phyloP scores from a whole-genome alignment of 2,797 vertebrate species.

The Pygocentrus nattereri region DNA sequence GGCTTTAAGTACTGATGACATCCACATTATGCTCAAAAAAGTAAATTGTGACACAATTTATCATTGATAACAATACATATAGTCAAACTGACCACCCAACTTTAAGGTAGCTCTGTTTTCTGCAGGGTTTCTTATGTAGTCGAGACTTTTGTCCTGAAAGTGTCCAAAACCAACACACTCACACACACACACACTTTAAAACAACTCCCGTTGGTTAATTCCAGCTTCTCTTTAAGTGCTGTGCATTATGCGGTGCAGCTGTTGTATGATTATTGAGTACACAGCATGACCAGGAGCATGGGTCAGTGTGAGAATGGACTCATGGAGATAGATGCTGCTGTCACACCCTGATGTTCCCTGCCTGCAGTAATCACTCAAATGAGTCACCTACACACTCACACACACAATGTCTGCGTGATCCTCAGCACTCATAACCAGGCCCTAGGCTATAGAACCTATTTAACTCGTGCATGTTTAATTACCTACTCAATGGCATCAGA shows the following conservation, averaged over 20 bases:
- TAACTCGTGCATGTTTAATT: constrained; percentile 48
- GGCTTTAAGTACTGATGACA: too few relatives aligned
- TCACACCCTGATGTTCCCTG: constrained; percentile 40
- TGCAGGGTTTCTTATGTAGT: neutral
- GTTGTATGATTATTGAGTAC: constrained; percentile 47
- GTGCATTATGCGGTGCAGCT: constrained; percentile 48
- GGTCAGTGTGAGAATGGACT: constrained; percentile 46
- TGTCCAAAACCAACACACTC: neutral
- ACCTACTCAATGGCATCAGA: constrained; percentile 23
- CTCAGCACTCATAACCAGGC: constrained; percentile 35
- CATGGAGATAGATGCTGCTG: constrained; percentile 45
- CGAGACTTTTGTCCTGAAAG: neutral
- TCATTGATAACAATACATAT: too few relatives aligned
- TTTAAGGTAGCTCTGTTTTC: too few relatives aligned
- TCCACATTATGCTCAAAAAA: too few relatives aligned
- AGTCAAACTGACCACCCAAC: too few relatives aligned
- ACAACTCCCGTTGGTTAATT: constrained; percentile 31
- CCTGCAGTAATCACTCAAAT: constrained; percentile 48
- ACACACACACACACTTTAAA: constrained; percentile 17
- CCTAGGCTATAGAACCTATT: constrained; percentile 31
- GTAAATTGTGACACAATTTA: too few relatives aligned
- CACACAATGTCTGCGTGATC: constrained; percentile 39
- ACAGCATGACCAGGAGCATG: constrained; percentile 18
- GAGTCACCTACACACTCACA: constrained; percentile 41
- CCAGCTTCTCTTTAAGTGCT: constrained; percentile 36